Conservation (phyloP, 2,888 invertebrate species). For the Dasysyrphus tricinctus region DNA sequence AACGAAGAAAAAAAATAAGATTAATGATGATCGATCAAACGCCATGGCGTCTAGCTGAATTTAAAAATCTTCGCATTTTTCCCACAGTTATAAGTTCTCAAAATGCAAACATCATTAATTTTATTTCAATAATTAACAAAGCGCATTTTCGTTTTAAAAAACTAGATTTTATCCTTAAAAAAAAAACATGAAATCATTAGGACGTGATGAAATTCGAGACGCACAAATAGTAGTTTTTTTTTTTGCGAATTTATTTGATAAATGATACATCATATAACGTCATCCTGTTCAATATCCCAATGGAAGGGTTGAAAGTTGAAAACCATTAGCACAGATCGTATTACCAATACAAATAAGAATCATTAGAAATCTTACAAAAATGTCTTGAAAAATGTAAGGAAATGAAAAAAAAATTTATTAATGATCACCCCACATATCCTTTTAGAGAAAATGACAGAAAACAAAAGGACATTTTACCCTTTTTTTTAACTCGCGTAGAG, state of each 20-base stretch:
- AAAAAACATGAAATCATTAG: slow-evolving; percentile 58
- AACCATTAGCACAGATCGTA: slow-evolving; percentile 69
- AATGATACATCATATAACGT: slow-evolving; percentile 55
- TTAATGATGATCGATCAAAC: slow-evolving; percentile 71
- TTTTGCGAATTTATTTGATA: slow-evolving; percentile 53
- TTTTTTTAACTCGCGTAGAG: slow-evolving; percentile 39
- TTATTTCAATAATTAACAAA: slow-evolving; percentile 64
- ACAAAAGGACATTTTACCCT: slow-evolving; percentile 65
- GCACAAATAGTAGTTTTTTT: slow-evolving; percentile 27
- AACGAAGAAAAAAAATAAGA: slow-evolving; percentile 43
- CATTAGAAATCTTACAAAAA: slow-evolving; percentile 25
- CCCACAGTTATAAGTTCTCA: slow-evolving; percentile 58
- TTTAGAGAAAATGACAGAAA: slow-evolving; percentile 69
- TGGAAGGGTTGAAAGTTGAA: slow-evolving; percentile 68
- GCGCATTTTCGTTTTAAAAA: slow-evolving; percentile 52
- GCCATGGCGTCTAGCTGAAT: slow-evolving; percentile 32
- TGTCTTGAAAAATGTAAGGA: slow-evolving; percentile 28
- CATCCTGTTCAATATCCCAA: slow-evolving; percentile 9
- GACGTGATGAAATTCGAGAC: slow-evolving; percentile 68
- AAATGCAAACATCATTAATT: slow-evolving; percentile 66
- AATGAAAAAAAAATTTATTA: slow-evolving; percentile 43
- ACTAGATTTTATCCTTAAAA: slow-evolving; percentile 18
- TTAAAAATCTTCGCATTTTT: slow-evolving; percentile 30
- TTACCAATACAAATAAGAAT: slow-evolving; percentile 41
- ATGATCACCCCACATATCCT: slow-evolving; percentile 69